Base-by-base conservation (phyloP, 2,113 vertebrate species). In the Campylorhamphus procurvoides region DNA sequence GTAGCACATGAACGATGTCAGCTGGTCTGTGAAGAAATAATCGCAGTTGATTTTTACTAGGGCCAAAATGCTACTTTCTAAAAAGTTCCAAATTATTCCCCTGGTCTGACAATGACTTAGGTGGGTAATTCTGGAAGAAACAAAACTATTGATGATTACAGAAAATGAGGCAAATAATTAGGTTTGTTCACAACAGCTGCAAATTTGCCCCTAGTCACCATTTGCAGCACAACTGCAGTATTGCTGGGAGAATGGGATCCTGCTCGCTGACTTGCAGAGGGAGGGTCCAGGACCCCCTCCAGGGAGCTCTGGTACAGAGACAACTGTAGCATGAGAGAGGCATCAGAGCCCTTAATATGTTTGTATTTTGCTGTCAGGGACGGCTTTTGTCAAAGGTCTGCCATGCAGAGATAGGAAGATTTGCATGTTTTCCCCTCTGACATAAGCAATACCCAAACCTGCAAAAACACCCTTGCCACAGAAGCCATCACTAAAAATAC, bases 381-480 rank as follows among this genome's bases (percentile, higher is more conserved):
- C 46, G 66, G 63, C 50, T 85, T 83, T 93, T 90, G 67, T 88
- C 86, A 10, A 80, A 77, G 55, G 82, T 89, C 75, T 90, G 92
- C 85, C 72, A n/a, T 37, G 68, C 78, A 86, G 63, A 88, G 72
- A 81, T 44, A 78, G 78, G 63, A 58, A 88, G 42, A 80, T 88
- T 90, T 90, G 60, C 63, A 56, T 93, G 31, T 71, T 91, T 90
- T 78, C 58, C 55, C 46, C 67, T 92, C 82, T 91, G 84, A 93
- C 59, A 74, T 33, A 59, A 53, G 29, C 35, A 73, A 9, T 29
- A 53, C 37, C n/a, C 18, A 78, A 47, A 87, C 75, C 74, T 82
- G 77, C 77, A 60, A 74, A 84, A 60, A 62, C 67, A 50, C n/a
- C 35, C 71, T 23, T 55, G 46, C 27, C 35, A 67, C 59, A 56